Conservation (phyloP, 37 sponge, comb jelly and placozoan species). For the Mnemiopsis leidyi region DNA sequence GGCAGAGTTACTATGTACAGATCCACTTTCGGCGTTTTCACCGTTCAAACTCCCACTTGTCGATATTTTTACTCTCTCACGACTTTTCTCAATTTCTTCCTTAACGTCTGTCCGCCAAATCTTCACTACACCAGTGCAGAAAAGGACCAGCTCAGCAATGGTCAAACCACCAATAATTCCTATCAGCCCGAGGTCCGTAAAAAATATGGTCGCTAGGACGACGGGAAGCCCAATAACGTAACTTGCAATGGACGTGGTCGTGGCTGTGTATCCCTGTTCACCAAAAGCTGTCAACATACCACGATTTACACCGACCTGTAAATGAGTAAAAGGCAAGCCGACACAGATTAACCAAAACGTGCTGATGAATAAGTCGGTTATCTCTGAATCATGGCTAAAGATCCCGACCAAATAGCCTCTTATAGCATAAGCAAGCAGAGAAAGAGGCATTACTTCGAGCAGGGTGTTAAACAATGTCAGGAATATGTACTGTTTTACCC, state of each 20-base stretch:
- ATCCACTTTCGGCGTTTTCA: too few relatives aligned
- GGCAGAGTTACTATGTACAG: too few relatives aligned
- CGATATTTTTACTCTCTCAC: neutral
- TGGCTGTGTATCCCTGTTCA: neutral
- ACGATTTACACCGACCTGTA: neutral
- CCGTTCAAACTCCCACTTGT: too few relatives aligned
- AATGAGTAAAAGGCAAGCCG: neutral
- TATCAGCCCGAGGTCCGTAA: neutral
- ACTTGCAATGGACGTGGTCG: neutral
- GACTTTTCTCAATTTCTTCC: neutral
- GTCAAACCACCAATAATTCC: neutral
- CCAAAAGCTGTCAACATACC: constrained; percentile 1
- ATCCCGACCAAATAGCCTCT: neutral
- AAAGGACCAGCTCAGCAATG: neutral
- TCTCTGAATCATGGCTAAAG: neutral
- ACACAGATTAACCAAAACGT: neutral
- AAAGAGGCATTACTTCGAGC: neutral
- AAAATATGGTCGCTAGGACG: neutral
- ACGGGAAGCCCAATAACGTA: neutral
- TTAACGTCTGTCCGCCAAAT: neutral
- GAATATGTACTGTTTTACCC: neutral
- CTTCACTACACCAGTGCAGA: neutral
- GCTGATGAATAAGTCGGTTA: neutral
- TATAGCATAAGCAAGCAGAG: neutral
- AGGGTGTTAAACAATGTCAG: neutral